Evolutionary conservation across 2,888 invertebrate species (phyloP).

Genomic region (Calliphora vomitoria): DNA sequence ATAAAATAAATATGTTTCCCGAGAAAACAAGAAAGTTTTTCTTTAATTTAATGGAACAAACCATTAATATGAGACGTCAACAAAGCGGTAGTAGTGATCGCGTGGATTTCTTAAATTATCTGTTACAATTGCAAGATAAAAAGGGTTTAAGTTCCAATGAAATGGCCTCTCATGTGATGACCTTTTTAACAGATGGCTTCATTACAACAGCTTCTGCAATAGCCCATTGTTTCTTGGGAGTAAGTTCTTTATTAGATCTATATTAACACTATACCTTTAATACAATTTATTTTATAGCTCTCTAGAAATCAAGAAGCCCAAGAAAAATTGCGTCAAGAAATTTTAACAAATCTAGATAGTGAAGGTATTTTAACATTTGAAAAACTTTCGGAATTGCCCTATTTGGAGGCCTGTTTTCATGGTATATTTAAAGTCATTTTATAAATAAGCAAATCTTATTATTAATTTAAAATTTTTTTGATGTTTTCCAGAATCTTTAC

Average conservation of each 20-base stretch:
- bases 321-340: slow-evolving; percentile 77
- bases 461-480: not conserved
- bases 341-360: slow-evolving; percentile 67
- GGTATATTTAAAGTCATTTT: slow-evolving; percentile 74
- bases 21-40: slow-evolving; percentile 87
- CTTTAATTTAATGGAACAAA: slow-evolving; percentile 76
- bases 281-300: slow-evolving; percentile 71
- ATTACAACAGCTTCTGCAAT: slow-evolving; percentile 80
- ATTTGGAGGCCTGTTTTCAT: slow-evolving; percentile 80
- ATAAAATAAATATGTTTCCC: slow-evolving; percentile 72
- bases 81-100: slow-evolving; percentile 74
- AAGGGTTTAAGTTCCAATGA: slow-evolving; percentile 76
- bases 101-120: slow-evolving; percentile 80
- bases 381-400: slow-evolving; percentile 78
- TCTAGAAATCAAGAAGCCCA: slow-evolving; percentile 78
- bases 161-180: slow-evolving; percentile 80
- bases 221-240: slow-evolving; percentile 78
- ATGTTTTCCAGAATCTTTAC: slow-evolving; percentile 77
- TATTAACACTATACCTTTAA: not conserved
- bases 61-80: slow-evolving; percentile 77
- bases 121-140: slow-evolving; percentile 81
- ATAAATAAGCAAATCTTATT: not conserved
- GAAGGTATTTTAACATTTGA: slow-evolving; percentile 78
- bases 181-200: slow-evolving; percentile 82
- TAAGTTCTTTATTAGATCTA: slow-evolving; percentile 56